phyloP scores from a whole-genome alignment of 1,140 invertebrate species.

The Cherax quadricarinatus region DNA sequence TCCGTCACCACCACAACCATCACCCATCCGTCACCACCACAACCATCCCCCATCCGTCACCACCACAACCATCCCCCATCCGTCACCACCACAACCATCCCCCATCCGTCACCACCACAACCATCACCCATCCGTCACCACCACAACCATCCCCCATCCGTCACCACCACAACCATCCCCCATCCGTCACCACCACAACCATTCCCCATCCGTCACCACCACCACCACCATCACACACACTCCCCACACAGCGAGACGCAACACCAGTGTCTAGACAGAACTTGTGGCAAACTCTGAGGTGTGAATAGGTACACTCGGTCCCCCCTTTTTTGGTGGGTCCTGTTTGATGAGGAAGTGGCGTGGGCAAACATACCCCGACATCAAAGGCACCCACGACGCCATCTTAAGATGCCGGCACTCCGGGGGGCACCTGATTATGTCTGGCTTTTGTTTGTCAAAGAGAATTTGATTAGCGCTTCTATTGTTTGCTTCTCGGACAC shows the following conservation, averaged over 20 bases:
- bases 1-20: too few relatives aligned
- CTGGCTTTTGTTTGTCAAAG: not conserved
- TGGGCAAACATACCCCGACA: constrained; percentile 37
- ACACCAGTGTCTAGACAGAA: not conserved
- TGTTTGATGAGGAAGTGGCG: constrained; percentile 54
- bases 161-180: too few relatives aligned
- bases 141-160: too few relatives aligned
- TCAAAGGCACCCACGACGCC: constrained; percentile 40
- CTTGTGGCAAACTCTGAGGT: constrained; percentile 34
- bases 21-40: too few relatives aligned
- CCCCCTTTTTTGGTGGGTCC: constrained; percentile 41
- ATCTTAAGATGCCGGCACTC: not conserved
- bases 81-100: too few relatives aligned
- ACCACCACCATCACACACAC: not conserved
- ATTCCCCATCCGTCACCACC: not conserved
- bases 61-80: too few relatives aligned
- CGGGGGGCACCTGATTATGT: not conserved
- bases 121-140: too few relatives aligned
- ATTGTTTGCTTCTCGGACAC: too few relatives aligned
- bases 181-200: too few relatives aligned
- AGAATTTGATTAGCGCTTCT: too few relatives aligned
- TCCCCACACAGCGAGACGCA: not conserved
- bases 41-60: too few relatives aligned
- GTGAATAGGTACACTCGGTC: constrained; percentile 59
- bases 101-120: too few relatives aligned